These are phyloP conservation scores for Cheirogaleus medius DNA, from an alignment of 2,113 vertebrate species.

Conservation along the genomic window DNA sequence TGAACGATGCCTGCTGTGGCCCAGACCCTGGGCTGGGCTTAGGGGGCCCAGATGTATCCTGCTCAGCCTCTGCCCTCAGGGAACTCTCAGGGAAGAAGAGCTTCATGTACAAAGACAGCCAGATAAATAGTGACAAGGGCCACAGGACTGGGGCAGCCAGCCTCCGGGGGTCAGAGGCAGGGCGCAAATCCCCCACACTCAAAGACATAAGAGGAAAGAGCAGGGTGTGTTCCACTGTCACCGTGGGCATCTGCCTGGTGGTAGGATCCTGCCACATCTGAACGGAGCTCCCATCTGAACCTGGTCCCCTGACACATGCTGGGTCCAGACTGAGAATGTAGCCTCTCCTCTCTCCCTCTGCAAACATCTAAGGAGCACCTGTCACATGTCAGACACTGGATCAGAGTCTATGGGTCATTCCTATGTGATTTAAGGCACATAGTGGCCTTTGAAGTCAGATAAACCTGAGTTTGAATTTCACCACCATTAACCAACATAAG, in stretches of 20 bases:
- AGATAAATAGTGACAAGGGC: slow-evolving; percentile 60
- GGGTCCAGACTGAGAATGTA: background rate
- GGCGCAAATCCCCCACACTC: background rate
- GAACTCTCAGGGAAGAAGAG: slow-evolving; percentile 72
- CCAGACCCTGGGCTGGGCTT: slow-evolving; percentile 57
- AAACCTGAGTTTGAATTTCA: background rate
- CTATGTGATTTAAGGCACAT: slow-evolving; percentile 6
- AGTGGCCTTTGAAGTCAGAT: slow-evolving; percentile 47
- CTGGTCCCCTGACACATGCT: background rate
- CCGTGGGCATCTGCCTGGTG: background rate
- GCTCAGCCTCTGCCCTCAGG: slow-evolving; percentile 67
- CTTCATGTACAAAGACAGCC: slow-evolving; percentile 68
- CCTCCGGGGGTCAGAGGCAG: slow-evolving; percentile 44
- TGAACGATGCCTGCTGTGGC: slow-evolving; percentile 73
- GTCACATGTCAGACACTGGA: background rate
- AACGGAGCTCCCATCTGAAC: slow-evolving; percentile 18
- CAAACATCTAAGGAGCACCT: background rate
- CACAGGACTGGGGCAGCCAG: background rate
- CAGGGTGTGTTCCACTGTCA: background rate
- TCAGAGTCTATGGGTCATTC: background rate
- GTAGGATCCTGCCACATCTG: background rate
- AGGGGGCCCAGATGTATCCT: slow-evolving; percentile 75
- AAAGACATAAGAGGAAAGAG: background rate
- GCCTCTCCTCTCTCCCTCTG: background rate
- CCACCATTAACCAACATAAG: background rate